Evolutionary conservation across 2,113 vertebrate species (phyloP).

Genomic region (Boulengerochromis microlepis): DNA sequence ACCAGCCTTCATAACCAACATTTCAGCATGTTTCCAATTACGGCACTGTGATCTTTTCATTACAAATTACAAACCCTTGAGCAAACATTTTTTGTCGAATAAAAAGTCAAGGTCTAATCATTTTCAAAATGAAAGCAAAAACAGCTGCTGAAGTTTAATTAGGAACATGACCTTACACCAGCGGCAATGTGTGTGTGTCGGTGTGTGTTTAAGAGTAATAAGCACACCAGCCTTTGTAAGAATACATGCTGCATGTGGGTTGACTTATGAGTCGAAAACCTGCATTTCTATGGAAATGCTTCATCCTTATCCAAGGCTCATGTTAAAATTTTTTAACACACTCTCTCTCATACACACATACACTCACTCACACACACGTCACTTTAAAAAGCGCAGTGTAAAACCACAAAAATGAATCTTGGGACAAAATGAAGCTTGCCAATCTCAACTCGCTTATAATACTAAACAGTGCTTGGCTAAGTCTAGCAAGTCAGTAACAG

Average conservation of each 20-base stretch:
- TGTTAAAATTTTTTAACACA: not conserved
- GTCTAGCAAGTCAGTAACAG: not conserved
- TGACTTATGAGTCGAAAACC: constrained; percentile 37
- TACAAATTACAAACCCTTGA: constrained; percentile 73
- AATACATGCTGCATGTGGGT: constrained; percentile 36
- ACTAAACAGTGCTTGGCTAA: not conserved
- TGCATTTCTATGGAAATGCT: constrained; percentile 39
- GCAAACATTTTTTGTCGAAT: constrained; percentile 71
- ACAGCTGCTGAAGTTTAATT: constrained; percentile 77
- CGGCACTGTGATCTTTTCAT: constrained; percentile 71
- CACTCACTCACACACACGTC: not conserved
- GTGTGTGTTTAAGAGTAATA: constrained; percentile 43
- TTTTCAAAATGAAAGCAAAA: constrained; percentile 78
- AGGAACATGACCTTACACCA: constrained; percentile 72
- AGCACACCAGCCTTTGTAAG: constrained; percentile 19
- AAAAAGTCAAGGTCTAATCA: constrained; percentile 76
- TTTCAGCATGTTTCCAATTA: constrained; percentile 72
- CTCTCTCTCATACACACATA: not conserved
- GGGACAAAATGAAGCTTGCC: not conserved
- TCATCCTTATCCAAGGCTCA: not conserved
- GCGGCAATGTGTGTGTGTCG: constrained; percentile 34
- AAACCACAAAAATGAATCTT: constrained; percentile 19
- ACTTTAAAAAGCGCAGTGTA: not conserved
- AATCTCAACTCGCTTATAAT: not conserved
- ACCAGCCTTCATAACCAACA: constrained; percentile 54